A percentile compares a stretch with the other conserved stretches of the same genome.
Evolutionary conservation across 64 coral and sea anemone species (phyloP).

Genomic region (Acropora tenuis): DNA sequence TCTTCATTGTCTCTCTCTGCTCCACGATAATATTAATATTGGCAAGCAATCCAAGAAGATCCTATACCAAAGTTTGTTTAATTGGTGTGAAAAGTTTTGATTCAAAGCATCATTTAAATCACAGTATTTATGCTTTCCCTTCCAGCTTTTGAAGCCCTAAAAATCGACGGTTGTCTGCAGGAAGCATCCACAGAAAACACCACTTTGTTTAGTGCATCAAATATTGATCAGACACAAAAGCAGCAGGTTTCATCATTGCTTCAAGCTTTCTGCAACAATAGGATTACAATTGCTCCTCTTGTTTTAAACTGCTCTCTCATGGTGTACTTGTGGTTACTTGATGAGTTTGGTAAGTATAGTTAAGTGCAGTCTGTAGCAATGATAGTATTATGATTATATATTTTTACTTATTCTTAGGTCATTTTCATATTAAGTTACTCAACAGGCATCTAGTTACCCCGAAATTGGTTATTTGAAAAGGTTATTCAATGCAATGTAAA

Average conservation of each 20-base stretch:
- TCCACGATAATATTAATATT: not conserved
- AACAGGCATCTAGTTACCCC: too few species aligned
- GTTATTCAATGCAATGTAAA: too few species aligned
- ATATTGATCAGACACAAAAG: not conserved
- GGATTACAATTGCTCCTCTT: slow-evolving; percentile 27
- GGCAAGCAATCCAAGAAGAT: too few species aligned
- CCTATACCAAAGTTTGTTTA: too few species aligned
- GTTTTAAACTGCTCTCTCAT: slow-evolving; percentile 15
- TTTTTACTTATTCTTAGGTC: too few species aligned
- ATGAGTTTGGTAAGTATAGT: slow-evolving; percentile 2
- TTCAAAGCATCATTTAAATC: too few species aligned
- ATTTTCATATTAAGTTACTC: too few species aligned
- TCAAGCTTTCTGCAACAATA: not conserved
- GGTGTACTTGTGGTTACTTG: slow-evolving; percentile 5
- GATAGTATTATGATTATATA: not conserved
- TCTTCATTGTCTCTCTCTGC: not conserved
- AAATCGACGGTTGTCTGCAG: not conserved
- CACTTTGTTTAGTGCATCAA: slow-evolving; percentile 5
- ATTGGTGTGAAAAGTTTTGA: too few species aligned
- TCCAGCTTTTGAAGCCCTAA: slow-evolving; percentile 4
- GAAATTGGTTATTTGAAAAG: too few species aligned
- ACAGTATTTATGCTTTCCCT: not conserved
- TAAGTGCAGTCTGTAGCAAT: not conserved
- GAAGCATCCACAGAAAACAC: not conserved
- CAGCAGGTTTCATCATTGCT: slow-evolving; percentile 1